Evolutionary conservation across 2,113 vertebrate species (phyloP), one percentile per base, ranked within the genome.

Genomic region (Ptychochromis oligacanthus): DNA sequence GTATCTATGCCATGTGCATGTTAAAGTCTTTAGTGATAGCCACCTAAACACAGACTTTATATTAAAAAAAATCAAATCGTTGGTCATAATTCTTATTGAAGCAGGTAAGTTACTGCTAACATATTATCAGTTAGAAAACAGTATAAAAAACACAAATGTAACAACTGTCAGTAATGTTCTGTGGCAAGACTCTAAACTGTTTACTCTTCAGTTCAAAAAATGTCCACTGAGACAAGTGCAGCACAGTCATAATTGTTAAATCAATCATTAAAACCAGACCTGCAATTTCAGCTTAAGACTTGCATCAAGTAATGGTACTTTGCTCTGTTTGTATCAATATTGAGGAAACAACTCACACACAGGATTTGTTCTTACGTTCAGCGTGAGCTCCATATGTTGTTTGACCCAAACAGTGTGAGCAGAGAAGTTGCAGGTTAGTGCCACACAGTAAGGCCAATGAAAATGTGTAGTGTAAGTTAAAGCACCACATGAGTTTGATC

Each of bases 191-290:
- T 64, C 36, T 64, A 40, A 64, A 40, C 22, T 64, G 61, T 64
- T 24, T 64, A 64, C 61, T 40, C 61, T 15, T 40, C 15, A 40
- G 36, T 40, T 64, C n/a, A 64, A 64, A 64, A 40, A 36, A 15
- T 40, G 61, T 64, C 61, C 12, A 40, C n/a, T 64, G n/a, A 40
- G 36, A 64, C 12, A 40, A 15, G n/a, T 64, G 22, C 36, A 14
- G 4, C 20, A 64, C 61, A 22, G n/a, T 64, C 34, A 64, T 40
- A 13, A 40, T 64, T 64, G 61, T 64, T 64, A 40, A 22, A 15
- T 64, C 22, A 64, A 64, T 64, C 61, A 64, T 64, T 64, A 64
- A 64, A 64, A 36, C 13, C n/a, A 64, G n/a, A n/a, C 61, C 61
- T 40, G 40, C 36, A 40, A 40, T 64, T 64, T 2, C n/a, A 64